A percentile compares a stretch with the other conserved stretches of the same genome.
Conservation (phyloP, 2,113 vertebrate genomes). For the Bucco capensis region DNA sequence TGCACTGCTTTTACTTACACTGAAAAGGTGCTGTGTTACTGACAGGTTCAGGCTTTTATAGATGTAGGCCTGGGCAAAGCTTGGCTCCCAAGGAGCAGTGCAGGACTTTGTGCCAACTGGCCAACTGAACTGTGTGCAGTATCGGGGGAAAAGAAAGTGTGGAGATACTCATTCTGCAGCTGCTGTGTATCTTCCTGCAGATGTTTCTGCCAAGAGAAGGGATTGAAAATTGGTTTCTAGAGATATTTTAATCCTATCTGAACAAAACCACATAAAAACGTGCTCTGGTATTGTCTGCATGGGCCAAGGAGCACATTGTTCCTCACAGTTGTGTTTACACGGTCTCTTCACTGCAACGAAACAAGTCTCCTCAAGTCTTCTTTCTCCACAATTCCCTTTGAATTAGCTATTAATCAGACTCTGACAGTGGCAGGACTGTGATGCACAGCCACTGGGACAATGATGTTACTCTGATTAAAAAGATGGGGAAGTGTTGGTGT, state of each 20-base stretch:
- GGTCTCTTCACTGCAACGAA: neutral
- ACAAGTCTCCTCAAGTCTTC: conserved; percentile 45
- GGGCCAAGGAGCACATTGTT: conserved; percentile 49
- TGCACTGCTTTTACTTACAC: neutral
- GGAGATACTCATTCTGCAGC: conserved; percentile 37
- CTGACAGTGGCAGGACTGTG: neutral
- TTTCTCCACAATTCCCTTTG: neutral
- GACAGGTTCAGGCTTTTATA: conserved; percentile 11
- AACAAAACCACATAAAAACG: conserved; percentile 43
- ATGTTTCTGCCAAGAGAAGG: conserved; percentile 34
- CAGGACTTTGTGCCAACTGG: neutral
- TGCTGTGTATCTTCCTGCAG: conserved; percentile 1
- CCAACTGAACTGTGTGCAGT: conserved; percentile 19
- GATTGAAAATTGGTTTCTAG: neutral
- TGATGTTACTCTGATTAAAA: neutral
- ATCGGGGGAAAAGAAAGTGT: neutral
- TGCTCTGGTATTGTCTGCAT: conserved; percentile 22
- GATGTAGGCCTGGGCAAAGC: conserved; percentile 1
- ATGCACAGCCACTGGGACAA: neutral
- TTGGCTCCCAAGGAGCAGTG: neutral
- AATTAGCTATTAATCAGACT: neutral
- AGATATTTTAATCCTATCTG: conserved; percentile 58
- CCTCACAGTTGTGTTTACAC: conserved; percentile 30
- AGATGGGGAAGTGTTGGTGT: neutral
- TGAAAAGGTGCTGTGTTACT: neutral